Conservation (phyloP, 2,888 invertebrate genomes). For the Maniola hyperantus region DNA sequence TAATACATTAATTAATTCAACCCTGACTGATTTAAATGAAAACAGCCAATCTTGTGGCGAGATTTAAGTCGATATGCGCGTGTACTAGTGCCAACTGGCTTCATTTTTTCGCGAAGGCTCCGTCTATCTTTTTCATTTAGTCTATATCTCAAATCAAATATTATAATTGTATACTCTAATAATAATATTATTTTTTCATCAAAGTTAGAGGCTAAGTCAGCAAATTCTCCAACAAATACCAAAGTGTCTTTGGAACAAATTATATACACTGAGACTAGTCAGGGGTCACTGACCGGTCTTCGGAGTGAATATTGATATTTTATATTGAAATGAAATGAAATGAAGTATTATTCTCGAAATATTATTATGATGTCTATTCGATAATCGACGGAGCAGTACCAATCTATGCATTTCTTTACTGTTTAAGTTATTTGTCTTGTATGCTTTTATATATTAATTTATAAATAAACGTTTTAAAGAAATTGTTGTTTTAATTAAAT, state of each 20-base stretch:
- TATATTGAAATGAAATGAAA: slow-evolving; percentile 44
- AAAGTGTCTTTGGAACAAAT: slow-evolving; percentile 50
- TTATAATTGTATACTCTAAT: slow-evolving; percentile 33
- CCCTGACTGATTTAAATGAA: not conserved
- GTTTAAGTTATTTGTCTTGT: slow-evolving; percentile 70
- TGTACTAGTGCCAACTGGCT: not conserved
- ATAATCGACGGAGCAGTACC: slow-evolving; percentile 64
- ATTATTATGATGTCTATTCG: slow-evolving; percentile 51
- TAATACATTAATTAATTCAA: too few relatives aligned
- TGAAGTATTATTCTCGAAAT: slow-evolving; percentile 57
- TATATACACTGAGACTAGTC: slow-evolving; percentile 56
- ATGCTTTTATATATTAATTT: slow-evolving; percentile 79
- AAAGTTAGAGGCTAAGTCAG: slow-evolving; percentile 57
- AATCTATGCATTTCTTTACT: slow-evolving; percentile 78
- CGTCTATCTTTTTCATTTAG: slow-evolving; percentile 13
- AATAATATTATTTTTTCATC: slow-evolving; percentile 47
- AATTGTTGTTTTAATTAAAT: slow-evolving; percentile 39
- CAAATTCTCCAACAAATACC: slow-evolving; percentile 48
- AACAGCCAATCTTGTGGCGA: not conserved
- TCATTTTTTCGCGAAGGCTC: not conserved
- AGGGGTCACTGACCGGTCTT: slow-evolving; percentile 53
- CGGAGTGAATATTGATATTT: slow-evolving; percentile 56
- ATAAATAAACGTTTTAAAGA: slow-evolving; percentile 76
- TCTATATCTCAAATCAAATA: slow-evolving; percentile 35
- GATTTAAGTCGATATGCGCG: not conserved